Base-by-base conservation (phyloP, 2,888 invertebrate species). In the Drosophila prolongata region DNA sequence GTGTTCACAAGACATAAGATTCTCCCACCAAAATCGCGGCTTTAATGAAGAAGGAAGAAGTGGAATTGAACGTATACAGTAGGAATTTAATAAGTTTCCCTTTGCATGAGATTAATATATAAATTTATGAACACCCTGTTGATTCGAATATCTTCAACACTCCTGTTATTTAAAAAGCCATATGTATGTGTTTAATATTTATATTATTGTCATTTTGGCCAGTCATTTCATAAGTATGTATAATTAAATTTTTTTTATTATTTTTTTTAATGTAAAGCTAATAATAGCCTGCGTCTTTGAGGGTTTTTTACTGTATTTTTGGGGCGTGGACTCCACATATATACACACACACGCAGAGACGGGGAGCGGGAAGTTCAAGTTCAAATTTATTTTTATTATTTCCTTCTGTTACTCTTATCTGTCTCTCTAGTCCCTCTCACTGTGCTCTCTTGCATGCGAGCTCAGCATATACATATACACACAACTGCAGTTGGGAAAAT, bases 281-380 rank as follows among this genome's bases (percentile, higher is more conserved):
- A 9, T 42, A 3, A 16, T 8, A 13, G 24, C 34, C 34, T 35
- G 34, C 16, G 2, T 30, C 30, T 46, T 40, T 46, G 27, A n/a
- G 46, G 27, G 46, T 30, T n/a, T 47, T 46, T n/a, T 27, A 27
- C n/a, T 46, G 10, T 38, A 24, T 52, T 60, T 53, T 65, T 34
- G 53, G 71, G 69, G 62, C 53, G 72, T 72, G 53, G 72, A 72
- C 47, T 49, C 30, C 27, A 46, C 27, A 37, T 49, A 19, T 43
- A 30, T 34, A 44, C 37, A 49, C 47, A 24, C 35, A 38, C 38
- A 54, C n/a, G 47, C 42, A 53, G 49, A 59, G 54, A 75, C 46
- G 73, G 77, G 77, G 81, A 64, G 82, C 72, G 81, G 83, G 78
- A 84, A 84, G 83, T 88, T 84, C 83, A 84, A 84, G 83, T 84